Evolutionary conservation across 2,113 vertebrate species (phyloP).

Genomic region (Hypocryptadius cinnamomeus): DNA sequence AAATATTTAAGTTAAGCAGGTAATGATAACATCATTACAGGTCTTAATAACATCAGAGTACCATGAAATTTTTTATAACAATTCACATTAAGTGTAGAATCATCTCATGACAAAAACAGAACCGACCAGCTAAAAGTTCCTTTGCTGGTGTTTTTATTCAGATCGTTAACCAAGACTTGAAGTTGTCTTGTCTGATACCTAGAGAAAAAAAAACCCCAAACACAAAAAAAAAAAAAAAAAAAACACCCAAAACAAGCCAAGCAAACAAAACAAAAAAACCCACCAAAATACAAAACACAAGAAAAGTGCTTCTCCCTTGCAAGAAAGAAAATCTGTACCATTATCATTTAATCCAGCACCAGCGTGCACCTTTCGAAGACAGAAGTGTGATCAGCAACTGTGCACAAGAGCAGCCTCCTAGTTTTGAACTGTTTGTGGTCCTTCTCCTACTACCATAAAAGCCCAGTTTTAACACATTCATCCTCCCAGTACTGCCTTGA

Average conservation of each 20-base stretch:
- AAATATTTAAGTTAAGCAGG: background rate
- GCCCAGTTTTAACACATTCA: background rate
- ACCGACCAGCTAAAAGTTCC: background rate
- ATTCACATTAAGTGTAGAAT: background rate
- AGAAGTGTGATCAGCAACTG: background rate
- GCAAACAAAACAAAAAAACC: background rate
- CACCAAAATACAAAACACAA: background rate
- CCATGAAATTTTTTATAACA: background rate
- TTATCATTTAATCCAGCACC: background rate
- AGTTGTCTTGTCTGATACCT: background rate
- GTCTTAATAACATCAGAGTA: background rate
- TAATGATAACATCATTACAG: background rate
- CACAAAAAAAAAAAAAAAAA: background rate
- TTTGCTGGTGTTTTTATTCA: background rate
- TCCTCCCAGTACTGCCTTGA: background rate
- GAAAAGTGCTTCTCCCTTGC: background rate
- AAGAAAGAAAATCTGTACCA: background rate
- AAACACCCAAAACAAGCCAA: too few species aligned
- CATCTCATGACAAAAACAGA: background rate
- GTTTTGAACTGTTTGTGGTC: background rate
- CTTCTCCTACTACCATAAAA: background rate
- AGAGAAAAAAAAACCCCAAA: background rate
- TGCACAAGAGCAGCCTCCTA: background rate
- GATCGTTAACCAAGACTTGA: background rate
- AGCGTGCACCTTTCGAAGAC: background rate